Conservation (phyloP, 2,797 vertebrate species). For the Semotilus atromaculatus region DNA sequence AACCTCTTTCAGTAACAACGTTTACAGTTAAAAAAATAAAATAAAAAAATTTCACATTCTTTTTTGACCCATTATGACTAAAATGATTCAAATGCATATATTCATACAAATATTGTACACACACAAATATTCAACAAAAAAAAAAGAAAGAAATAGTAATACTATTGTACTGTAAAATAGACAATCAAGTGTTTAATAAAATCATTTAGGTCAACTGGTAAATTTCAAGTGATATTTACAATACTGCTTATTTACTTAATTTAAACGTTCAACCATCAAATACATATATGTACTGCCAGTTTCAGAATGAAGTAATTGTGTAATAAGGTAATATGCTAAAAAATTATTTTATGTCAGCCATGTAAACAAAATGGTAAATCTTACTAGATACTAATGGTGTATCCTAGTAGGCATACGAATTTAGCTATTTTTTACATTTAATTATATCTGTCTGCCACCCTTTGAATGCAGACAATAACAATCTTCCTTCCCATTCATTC, state of each 20-base stretch:
- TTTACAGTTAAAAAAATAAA: too few relatives aligned
- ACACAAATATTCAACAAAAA: too few relatives aligned
- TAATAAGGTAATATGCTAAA: background rate
- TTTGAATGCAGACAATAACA: constrained; percentile 12
- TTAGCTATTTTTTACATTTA: background rate
- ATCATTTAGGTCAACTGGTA: background rate
- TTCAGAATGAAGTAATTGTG: background rate
- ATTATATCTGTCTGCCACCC: background rate
- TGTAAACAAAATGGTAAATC: background rate
- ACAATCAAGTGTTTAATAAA: background rate
- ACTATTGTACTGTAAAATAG: background rate
- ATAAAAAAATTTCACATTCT: too few relatives aligned
- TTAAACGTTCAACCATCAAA: background rate
- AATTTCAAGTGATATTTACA: background rate
- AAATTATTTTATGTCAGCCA: background rate
- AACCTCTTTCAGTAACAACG: too few relatives aligned
- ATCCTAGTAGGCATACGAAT: background rate
- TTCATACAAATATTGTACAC: too few relatives aligned
- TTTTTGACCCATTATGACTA: too few relatives aligned
- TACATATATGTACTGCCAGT: background rate
- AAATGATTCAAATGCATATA: too few relatives aligned
- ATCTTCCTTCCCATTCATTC: background rate
- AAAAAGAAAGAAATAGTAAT: too few relatives aligned
- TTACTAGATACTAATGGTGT: background rate
- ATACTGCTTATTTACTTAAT: background rate